Percentiles rank a stretch among this genome's conserved stretches.
Conservation (phyloP, 2,113 vertebrate species). For the Psophia crepitans region DNA sequence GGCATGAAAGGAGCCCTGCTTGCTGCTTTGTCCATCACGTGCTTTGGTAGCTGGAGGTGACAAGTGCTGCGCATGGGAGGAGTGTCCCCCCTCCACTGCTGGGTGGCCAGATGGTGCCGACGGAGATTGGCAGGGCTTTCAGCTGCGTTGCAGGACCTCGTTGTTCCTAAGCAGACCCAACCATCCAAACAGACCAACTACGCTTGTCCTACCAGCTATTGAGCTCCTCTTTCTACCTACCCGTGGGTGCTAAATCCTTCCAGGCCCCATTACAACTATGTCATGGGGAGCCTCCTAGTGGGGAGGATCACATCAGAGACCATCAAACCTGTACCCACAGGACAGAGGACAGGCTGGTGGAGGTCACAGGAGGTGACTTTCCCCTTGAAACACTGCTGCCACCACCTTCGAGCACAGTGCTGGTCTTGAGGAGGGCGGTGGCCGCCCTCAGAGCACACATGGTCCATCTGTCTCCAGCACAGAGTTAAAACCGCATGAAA, state of each 20-base stretch:
- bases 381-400: not conserved
- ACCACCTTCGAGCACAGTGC: not conserved
- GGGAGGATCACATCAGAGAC: not conserved
- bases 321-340: not conserved
- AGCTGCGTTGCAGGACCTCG: not conserved
- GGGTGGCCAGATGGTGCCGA: accelerated
- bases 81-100: accelerated
- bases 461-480: not conserved
- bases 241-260: not conserved
- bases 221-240: not conserved
- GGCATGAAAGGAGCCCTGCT: not conserved
- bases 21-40: not conserved
- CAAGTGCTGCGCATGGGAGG: not conserved
- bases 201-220: not conserved
- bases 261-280: not conserved
- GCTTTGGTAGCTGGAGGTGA: not conserved
- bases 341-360: not conserved
- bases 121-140: not conserved
- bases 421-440: accelerated
- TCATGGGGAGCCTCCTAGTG: not conserved
- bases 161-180: not conserved
- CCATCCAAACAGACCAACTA: not conserved
- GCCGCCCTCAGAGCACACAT: accelerated
- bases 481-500: not conserved
- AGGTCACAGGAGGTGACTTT: not conserved